phyloP scores from a whole-genome alignment of 1,140 invertebrate genomes.

The Delia radicum region DNA sequence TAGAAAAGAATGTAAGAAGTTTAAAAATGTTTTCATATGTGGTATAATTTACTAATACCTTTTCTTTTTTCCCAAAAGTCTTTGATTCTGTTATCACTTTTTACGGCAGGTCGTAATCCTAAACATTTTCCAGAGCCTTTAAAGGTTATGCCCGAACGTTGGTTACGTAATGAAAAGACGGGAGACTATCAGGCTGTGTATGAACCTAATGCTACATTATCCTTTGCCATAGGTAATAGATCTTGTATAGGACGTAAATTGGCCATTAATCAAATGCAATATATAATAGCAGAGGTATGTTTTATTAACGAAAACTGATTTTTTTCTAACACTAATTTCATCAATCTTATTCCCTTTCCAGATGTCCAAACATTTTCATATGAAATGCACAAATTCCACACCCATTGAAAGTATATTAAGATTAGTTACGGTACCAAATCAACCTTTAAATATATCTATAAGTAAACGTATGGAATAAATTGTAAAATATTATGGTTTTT shows the following conservation, averaged over 20 bases:
- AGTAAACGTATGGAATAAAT: neutral
- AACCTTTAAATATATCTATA: conserved; percentile 49
- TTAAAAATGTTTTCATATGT: conserved; percentile 35
- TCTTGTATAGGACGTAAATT: conserved; percentile 81
- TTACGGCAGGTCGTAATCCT: conserved; percentile 73
- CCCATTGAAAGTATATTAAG: conserved; percentile 60
- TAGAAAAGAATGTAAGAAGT: conserved; percentile 68
- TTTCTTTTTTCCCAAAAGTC: conserved; percentile 9
- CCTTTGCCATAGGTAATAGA: conserved; percentile 78
- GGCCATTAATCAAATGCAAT: conserved; percentile 72
- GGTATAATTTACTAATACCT: neutral
- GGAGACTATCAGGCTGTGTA: conserved; percentile 55
- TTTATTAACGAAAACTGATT: neutral
- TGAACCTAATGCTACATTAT: conserved; percentile 70
- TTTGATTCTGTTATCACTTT: conserved; percentile 76
- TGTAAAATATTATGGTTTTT: too few relatives aligned
- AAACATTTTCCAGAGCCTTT: conserved; percentile 69
- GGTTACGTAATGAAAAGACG: conserved; percentile 63
- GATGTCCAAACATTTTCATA: conserved; percentile 58
- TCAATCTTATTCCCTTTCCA: conserved; percentile 37
- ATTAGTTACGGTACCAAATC: conserved; percentile 62
- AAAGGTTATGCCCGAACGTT: conserved; percentile 75
- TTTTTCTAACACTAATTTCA: neutral
- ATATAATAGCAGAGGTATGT: conserved; percentile 65
- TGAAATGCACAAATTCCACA: conserved; percentile 58